A percentile compares a stretch with the other conserved stretches of the same genome.
Evolutionary conservation across 2,113 vertebrate species (phyloP).

Genomic region (Ceyx cyanopectus): DNA sequence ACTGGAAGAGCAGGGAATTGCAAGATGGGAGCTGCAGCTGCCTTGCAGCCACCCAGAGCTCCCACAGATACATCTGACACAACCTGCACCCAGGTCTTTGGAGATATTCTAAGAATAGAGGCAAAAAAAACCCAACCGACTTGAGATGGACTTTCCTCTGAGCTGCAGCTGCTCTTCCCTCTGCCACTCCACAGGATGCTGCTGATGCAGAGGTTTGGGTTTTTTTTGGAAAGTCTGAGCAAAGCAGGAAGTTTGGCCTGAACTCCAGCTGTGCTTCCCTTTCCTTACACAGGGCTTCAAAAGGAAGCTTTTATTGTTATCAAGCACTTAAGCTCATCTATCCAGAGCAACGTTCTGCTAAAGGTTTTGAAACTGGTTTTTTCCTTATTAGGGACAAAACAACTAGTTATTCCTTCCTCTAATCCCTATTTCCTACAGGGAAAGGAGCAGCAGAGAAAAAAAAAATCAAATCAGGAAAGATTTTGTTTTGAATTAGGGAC

Average conservation of each 20-base stretch:
- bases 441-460: neutral
- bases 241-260: conserved; percentile 67
- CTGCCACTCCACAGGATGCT: conserved; percentile 51
- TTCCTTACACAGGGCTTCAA: conserved; percentile 44
- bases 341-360: neutral
- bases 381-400: neutral
- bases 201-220: neutral
- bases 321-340: conserved; percentile 11
- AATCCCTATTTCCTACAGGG: neutral
- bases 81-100: neutral
- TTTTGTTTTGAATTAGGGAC: neutral
- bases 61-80: neutral
- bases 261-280: conserved; percentile 68
- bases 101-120: neutral
- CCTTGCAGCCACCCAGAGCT: neutral
- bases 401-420: neutral
- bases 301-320: conserved; percentile 69
- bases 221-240: conserved; percentile 40
- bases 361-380: neutral
- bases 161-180: conserved; percentile 48
- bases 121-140: neutral
- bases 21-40: neutral
- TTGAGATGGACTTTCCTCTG: neutral
- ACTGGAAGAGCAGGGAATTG: neutral
- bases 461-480: neutral